phyloP scores from a whole-genome alignment of 2,113 vertebrate species.

The Sander vitreus region DNA sequence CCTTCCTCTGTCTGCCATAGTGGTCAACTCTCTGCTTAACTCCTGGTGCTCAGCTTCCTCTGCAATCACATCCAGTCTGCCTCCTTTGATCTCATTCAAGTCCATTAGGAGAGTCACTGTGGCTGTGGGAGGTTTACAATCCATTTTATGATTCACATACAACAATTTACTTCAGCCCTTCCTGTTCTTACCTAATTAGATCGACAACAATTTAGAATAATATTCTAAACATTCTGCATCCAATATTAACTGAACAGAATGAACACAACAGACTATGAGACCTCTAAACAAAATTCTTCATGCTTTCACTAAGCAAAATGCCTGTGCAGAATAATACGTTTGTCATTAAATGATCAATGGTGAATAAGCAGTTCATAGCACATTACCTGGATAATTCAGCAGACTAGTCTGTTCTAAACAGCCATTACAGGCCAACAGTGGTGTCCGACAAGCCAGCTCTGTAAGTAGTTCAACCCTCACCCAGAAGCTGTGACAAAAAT shows the following conservation, averaged over 20 bases:
- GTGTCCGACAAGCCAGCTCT: conserved; percentile 62
- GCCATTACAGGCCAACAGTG: conserved; percentile 51
- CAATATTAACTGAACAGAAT: background rate
- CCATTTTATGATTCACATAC: background rate
- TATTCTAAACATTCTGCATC: background rate
- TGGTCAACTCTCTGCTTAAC: conserved; percentile 71
- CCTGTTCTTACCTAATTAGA: background rate
- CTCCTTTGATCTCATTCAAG: conserved; percentile 84
- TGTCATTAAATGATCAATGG: background rate
- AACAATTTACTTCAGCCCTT: background rate
- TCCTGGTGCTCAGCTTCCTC: conserved; percentile 81
- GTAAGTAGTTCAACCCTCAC: conserved; percentile 56
- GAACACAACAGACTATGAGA: background rate
- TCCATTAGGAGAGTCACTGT: conserved; percentile 77
- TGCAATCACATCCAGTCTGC: conserved; percentile 83
- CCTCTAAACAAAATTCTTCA: background rate
- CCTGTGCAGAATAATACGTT: background rate
- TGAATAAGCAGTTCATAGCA: background rate
- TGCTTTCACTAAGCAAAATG: background rate
- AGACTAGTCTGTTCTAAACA: conserved; percentile 51
- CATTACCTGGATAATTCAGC: conserved; percentile 69
- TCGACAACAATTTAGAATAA: background rate
- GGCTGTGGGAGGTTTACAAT: conserved; percentile 19
- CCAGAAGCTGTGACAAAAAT: conserved; percentile 86
- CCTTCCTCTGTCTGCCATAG: conserved; percentile 50